phyloP scores from a whole-genome alignment of 2,888 invertebrate genomes.

The Cremastinae sp. region DNA sequence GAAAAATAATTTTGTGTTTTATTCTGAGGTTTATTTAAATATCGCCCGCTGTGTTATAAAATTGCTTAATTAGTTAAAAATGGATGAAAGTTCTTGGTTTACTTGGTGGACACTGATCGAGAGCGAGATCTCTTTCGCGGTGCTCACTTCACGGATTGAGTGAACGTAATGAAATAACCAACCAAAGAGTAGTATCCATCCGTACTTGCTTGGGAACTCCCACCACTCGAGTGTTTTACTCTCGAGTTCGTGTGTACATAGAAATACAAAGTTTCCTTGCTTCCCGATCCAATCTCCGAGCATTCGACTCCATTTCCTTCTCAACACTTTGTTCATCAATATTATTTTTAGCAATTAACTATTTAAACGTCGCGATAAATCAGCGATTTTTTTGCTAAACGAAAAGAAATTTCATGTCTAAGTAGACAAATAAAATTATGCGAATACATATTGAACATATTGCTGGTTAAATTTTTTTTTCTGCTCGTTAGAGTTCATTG shows the following conservation, averaged over 20 bases:
- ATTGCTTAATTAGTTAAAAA: no score
- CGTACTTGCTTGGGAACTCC: slow-evolving; percentile 53
- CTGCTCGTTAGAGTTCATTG: no score
- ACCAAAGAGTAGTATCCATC: slow-evolving; percentile 57
- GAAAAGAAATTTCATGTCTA: no score
- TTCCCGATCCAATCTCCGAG: slow-evolving; percentile 26
- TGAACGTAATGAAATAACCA: slow-evolving; percentile 73
- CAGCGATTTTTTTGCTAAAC: no score
- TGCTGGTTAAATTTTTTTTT: no score
- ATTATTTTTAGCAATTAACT: no score
- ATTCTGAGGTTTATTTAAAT: no score
- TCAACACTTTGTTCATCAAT: slow-evolving; percentile 3
- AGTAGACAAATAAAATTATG: no score
- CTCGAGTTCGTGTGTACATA: slow-evolving; percentile 28
- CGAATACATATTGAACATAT: no score
- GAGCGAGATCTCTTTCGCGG: slow-evolving; percentile 35
- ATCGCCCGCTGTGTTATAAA: no score
- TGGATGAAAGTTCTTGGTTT: slow-evolving; percentile 14
- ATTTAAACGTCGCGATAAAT: no score
- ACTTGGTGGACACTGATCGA: slow-evolving; percentile 1
- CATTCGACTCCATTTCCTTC: slow-evolving; percentile 48
- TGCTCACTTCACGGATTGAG: slow-evolving; percentile 68
- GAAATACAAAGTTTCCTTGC: slow-evolving; percentile 26
- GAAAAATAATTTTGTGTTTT: not conserved
- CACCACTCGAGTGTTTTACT: slow-evolving; percentile 42